These are phyloP conservation scores for Epinephelus awoara DNA, from an alignment of 2,797 vertebrate genomes.

Conservation along the genomic window DNA sequence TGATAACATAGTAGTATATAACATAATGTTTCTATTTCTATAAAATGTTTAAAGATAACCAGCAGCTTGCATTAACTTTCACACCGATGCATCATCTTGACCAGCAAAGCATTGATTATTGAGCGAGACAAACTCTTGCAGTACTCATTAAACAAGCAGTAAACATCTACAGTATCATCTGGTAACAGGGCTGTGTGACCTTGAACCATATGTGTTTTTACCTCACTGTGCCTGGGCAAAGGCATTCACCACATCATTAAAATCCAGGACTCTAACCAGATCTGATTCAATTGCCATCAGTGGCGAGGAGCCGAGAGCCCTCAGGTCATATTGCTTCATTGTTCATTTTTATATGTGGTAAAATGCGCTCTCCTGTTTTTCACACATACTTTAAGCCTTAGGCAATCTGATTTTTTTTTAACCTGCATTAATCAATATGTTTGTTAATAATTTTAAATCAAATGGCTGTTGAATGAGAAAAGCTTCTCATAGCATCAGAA, in stretches of 20 bases:
- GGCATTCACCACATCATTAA: slow-evolving; percentile 67
- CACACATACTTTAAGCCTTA: background rate
- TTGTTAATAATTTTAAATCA: slow-evolving; percentile 5
- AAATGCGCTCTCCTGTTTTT: slow-evolving; percentile 11
- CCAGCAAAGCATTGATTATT: slow-evolving; percentile 25
- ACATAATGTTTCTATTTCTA: background rate
- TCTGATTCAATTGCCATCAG: slow-evolving; percentile 48
- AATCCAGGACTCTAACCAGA: slow-evolving; percentile 52
- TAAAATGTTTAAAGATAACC: slow-evolving; percentile 3
- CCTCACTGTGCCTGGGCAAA: slow-evolving; percentile 53
- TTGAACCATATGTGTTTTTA: slow-evolving; percentile 54
- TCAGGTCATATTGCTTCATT: slow-evolving; percentile 30
- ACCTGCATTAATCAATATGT: slow-evolving; percentile 12
- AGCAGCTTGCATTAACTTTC: background rate
- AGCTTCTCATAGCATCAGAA: background rate
- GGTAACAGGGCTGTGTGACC: slow-evolving; percentile 52
- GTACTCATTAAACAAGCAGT: slow-evolving; percentile 49
- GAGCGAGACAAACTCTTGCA: slow-evolving; percentile 26
- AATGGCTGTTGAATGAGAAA: slow-evolving; percentile 4
- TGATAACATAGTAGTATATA: background rate
- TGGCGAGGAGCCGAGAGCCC: slow-evolving; percentile 32
- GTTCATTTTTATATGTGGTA: slow-evolving; percentile 27
- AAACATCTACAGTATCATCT: slow-evolving; percentile 45
- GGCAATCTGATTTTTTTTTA: slow-evolving; percentile 10
- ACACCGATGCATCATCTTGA: slow-evolving; percentile 6